phyloP scores from a whole-genome alignment of 2,797 vertebrate species.

The Bradypodion ventrale region DNA sequence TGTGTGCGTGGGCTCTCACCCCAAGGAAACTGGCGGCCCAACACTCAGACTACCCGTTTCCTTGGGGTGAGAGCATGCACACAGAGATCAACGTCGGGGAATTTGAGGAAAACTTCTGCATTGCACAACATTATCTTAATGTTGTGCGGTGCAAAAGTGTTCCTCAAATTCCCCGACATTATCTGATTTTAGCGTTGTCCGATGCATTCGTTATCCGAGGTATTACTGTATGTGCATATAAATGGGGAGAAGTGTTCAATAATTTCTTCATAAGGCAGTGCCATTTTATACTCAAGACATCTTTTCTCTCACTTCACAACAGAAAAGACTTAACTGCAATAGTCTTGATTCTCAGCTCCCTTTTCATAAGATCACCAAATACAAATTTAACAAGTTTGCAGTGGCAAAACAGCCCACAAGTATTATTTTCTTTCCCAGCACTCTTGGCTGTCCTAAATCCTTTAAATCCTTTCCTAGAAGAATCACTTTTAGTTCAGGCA shows the following conservation, averaged over 20 bases:
- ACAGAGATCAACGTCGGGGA: no score
- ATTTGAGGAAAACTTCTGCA: no score
- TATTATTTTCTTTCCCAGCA: conserved; percentile 68
- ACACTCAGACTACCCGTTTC: no score
- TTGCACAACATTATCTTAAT: no score
- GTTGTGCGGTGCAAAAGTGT: no score
- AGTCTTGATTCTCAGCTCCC: conserved; percentile 55
- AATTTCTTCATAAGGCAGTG: conserved; percentile 44
- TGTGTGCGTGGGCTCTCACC: no score
- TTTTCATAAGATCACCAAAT: conserved; percentile 67
- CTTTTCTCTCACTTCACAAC: conserved; percentile 42
- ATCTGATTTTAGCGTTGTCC: no score
- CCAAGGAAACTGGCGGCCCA: no score
- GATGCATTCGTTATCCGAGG: no score
- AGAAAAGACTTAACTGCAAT: conserved; percentile 2
- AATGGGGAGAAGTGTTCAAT: conserved; percentile 31
- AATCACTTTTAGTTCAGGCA: conserved; percentile 62
- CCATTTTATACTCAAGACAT: conserved; percentile 43
- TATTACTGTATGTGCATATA: neutral
- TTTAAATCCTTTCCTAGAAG: conserved; percentile 73
- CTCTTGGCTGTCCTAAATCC: conserved; percentile 70
- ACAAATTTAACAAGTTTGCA: conserved; percentile 56
- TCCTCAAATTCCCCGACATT: no score
- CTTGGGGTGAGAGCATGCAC: no score
- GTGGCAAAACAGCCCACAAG: conserved; percentile 50